Percentiles rank a stretch among this genome's conserved stretches.
Evolutionary conservation across 2,113 vertebrate species (phyloP).

Genomic region (Panthera tigris): DNA sequence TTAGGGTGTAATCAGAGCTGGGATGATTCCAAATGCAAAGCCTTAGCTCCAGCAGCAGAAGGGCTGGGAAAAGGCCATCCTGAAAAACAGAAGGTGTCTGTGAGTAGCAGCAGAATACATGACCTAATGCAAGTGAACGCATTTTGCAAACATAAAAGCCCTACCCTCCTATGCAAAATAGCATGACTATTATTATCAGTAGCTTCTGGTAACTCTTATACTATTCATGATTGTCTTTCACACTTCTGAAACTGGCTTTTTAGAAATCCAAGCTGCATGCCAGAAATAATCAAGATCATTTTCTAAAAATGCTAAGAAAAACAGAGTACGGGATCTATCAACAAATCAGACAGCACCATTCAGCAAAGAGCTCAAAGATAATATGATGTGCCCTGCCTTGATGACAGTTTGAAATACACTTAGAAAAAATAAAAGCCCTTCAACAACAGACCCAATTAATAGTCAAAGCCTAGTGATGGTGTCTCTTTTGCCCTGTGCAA

Average conservation of each 20-base stretch:
- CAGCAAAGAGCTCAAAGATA: constrained; percentile 13
- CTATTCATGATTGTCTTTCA: neutral
- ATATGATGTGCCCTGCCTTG: neutral
- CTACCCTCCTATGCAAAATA: neutral
- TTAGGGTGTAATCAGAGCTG: neutral
- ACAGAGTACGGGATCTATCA: neutral
- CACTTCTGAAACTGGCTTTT: neutral
- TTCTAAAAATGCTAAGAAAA: constrained; percentile 37
- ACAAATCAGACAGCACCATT: constrained; percentile 32
- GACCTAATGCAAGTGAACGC: neutral
- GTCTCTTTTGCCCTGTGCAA: neutral
- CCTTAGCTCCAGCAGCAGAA: neutral
- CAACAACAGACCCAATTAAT: constrained; percentile 6
- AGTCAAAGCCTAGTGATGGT: neutral
- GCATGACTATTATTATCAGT: neutral
- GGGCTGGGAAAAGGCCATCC: neutral
- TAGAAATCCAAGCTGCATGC: neutral
- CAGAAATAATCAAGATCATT: constrained; percentile 49
- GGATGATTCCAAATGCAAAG: neutral
- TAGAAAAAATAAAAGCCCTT: constrained; percentile 12
- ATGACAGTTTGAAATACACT: constrained; percentile 42
- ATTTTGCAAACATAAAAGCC: neutral
- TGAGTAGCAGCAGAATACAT: neutral
- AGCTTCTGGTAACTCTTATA: neutral
- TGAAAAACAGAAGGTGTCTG: neutral